Evolutionary conservation across 1,140 invertebrate species (phyloP), one percentile per base, ranked within the genome.

Genomic region (Tetraneura akinire): DNA sequence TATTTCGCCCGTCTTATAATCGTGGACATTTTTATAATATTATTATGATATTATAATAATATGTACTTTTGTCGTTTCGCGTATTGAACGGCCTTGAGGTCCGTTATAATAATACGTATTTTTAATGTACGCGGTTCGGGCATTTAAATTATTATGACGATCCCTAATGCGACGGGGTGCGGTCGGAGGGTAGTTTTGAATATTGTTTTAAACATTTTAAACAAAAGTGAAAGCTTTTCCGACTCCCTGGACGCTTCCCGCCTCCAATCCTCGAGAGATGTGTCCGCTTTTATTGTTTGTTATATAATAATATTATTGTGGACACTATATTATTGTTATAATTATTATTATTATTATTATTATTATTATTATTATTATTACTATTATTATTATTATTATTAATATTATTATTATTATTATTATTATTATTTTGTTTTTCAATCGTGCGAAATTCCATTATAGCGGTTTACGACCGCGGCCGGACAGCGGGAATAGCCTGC

Each of bases 381-480:
- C n/a, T n/a, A n/a, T n/a, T n/a, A n/a, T n/a, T n/a, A n/a, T n/a
- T n/a, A n/a, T n/a, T n/a, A n/a, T n/a, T n/a, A n/a, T n/a, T n/a
- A n/a, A n/a, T n/a, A n/a, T n/a, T n/a, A n/a, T n/a, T n/a, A n/a
- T n/a, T n/a, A n/a, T n/a, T n/a, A n/a, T n/a, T n/a, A n/a, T n/a
- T n/a, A n/a, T n/a, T n/a, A n/a, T n/a, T n/a, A 62, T 78, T 78
- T 55, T 62, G 74, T 78, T 78, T 78, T 78, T 78, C 74, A 55
- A 78, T 78, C 74, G 74, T 23, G 26, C 53, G 73, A n/a, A 57
- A 57, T 76, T 76, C 74, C 55, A 78, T 78, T 78, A 62, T 45
- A 47, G 53, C 55, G 74, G 74, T 60, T 51, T 47, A 45, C 51
- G 55, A 16, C 51, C 21, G 73, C 21, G 73, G 37, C 53, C 29